phyloP scores from a whole-genome alignment of 2,888 invertebrate genomes.

The Ophion costatus region DNA sequence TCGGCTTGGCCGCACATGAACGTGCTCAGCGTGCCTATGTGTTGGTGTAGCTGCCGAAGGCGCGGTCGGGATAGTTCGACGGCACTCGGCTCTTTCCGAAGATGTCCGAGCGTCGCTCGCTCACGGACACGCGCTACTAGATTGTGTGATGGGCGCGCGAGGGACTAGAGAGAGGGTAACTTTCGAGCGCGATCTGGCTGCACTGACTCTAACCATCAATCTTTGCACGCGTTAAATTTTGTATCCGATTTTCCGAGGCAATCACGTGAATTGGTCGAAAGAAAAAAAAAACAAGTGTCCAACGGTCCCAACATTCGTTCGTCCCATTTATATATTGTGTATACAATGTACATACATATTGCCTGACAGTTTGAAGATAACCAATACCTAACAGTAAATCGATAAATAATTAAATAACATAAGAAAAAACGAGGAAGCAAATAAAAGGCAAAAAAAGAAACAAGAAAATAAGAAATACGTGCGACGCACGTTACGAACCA shows the following conservation, averaged over 20 bases:
- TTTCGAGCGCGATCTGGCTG: too few relatives aligned
- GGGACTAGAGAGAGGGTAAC: too few relatives aligned
- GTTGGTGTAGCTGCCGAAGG: too few relatives aligned
- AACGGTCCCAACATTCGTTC: constrained; percentile 12
- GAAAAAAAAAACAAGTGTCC: constrained; percentile 1
- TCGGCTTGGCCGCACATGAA: too few relatives aligned
- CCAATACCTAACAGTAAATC: constrained; percentile 69
- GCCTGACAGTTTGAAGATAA: constrained; percentile 67
- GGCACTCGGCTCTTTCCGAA: too few relatives aligned
- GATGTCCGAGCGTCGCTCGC: too few relatives aligned
- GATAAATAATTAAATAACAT: constrained; percentile 72
- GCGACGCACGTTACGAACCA: constrained; percentile 49
- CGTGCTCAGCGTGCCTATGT: too few relatives aligned
- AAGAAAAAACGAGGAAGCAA: constrained; percentile 54
- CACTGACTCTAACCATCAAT: not conserved
- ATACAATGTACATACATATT: constrained; percentile 71
- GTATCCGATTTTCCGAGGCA: not conserved
- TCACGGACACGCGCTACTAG: too few relatives aligned
- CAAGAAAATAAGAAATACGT: not conserved
- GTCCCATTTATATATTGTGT: constrained; percentile 55
- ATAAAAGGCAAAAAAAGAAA: constrained; percentile 30
- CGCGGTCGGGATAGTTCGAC: too few relatives aligned
- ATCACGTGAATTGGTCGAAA: not conserved
- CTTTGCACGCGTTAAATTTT: too few relatives aligned
- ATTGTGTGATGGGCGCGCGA: too few relatives aligned